Base-by-base conservation (phyloP, 2,888 invertebrate species). In the Mythimna albipuncta region DNA sequence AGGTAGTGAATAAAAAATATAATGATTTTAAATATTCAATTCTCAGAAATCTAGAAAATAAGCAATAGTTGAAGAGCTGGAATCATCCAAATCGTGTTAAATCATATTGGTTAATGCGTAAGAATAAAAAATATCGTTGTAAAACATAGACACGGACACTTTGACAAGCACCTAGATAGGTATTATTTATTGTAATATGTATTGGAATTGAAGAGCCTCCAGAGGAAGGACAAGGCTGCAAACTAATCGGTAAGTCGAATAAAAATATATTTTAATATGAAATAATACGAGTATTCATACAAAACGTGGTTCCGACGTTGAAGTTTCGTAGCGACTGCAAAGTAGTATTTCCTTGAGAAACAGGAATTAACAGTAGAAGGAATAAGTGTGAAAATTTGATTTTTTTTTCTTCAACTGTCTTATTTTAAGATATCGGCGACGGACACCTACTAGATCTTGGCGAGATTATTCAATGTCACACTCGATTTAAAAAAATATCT, bases 371-470 rank as follows among this genome's bases (percentile, higher is more conserved):
- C 69, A 32, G 47, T 54, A 41, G 57, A 72, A 26, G 19, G 55
- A 58, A 73, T 64, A 19, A 41, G 57, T 47, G 54, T 16, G 64
- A 72, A 83, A 69, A 63, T 13, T 64, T 9, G 41, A 13, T 54
- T 61, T 68, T 77, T 69, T 80, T 50, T 59, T 19, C 11, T 32
- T 58, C n/a, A 78, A 88, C 85, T 69, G 44, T 65, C 50, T 61
- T 35, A 70, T 80, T 78, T 81, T 72, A 74, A 71, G 73, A 69
- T 69, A 69, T 77, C 72, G 70, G 44, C 68, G 26, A 67, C 68
- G 85, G 90, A 81, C 79, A 92, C 93, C 93, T 92, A 88, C 93
- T 93, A 93, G 93, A 93, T 93, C 82, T 70, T 57, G 10, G 47
- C 32, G 61, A 80, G 78, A 80, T 75, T 82, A 76, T 77, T 79